Percentiles rank a stretch among this genome's conserved stretches.
phyloP scores from a whole-genome alignment of 23 tunicate species.

The Styela clava region DNA sequence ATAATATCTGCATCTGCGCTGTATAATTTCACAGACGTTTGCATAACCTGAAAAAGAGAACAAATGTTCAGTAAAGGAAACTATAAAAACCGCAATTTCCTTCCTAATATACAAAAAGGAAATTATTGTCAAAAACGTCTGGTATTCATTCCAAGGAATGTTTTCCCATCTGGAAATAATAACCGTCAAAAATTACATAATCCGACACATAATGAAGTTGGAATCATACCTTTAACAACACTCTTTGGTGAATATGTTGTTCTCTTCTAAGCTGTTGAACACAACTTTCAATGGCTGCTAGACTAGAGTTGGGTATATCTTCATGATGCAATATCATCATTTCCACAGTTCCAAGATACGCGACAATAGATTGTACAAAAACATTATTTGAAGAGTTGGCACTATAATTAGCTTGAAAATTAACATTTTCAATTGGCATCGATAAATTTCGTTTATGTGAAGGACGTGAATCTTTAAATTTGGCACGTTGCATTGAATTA shows the following conservation, averaged over 20 bases:
- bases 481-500: background rate
- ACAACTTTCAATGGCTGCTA: slow-evolving; percentile 43
- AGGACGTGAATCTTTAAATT: background rate
- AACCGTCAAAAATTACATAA: no score
- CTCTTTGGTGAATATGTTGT: slow-evolving; percentile 81
- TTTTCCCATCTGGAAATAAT: no score
- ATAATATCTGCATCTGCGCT: slow-evolving; percentile 68
- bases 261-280: slow-evolving; percentile 59
- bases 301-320: slow-evolving; percentile 27
- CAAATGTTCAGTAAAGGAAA: background rate
- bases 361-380: slow-evolving; percentile 52
- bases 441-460: background rate
- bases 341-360: slow-evolving; percentile 73
- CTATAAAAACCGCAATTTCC: background rate
- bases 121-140: background rate
- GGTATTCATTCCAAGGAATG: no score
- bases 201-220: no score
- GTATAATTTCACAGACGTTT: slow-evolving; percentile 49
- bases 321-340: slow-evolving; percentile 7
- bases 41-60: slow-evolving; percentile 38
- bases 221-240: slow-evolving; percentile 49
- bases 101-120: background rate
- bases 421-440: background rate
- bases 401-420: background rate
- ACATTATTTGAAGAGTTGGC: slow-evolving; percentile 25